phyloP scores from a whole-genome alignment of 2,888 invertebrate species.

The Cephus rjabovi region DNA sequence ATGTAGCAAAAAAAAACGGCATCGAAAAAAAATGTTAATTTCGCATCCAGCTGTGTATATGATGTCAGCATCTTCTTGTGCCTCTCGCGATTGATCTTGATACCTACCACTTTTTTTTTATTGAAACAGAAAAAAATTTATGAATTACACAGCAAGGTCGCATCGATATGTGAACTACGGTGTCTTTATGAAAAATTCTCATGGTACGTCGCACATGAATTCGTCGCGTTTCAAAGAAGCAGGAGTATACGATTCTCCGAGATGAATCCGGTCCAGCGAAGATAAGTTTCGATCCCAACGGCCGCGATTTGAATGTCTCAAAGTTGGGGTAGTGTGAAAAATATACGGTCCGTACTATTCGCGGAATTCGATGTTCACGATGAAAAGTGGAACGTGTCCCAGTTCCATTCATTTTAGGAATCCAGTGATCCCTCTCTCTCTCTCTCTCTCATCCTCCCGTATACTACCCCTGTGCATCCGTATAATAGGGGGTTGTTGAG shows the following conservation, averaged over 20 bases:
- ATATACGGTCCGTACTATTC: conserved; percentile 1
- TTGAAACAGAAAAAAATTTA: neutral
- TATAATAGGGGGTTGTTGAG: neutral
- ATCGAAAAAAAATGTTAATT: too few relatives aligned
- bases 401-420: neutral
- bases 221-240: neutral
- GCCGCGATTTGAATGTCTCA: conserved; percentile 21
- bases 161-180: neutral
- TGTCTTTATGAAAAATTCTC: conserved; percentile 7
- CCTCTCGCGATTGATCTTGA: neutral
- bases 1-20: too few relatives aligned
- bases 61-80: too few relatives aligned
- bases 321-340: conserved; percentile 18
- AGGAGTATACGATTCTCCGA: neutral
- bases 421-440: neutral
- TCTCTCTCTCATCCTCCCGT: neutral
- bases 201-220: conserved; percentile 15
- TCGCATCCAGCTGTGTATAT: too few relatives aligned
- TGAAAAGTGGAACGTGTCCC: neutral
- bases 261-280: conserved; percentile 13
- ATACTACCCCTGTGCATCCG: neutral
- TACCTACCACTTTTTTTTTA: neutral
- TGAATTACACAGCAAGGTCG: neutral
- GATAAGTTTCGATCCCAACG: conserved; percentile 5
- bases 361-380: neutral